Evolutionary conservation across 2,888 invertebrate genomes (phyloP).

Genomic region (Chloroclysta siterata): DNA sequence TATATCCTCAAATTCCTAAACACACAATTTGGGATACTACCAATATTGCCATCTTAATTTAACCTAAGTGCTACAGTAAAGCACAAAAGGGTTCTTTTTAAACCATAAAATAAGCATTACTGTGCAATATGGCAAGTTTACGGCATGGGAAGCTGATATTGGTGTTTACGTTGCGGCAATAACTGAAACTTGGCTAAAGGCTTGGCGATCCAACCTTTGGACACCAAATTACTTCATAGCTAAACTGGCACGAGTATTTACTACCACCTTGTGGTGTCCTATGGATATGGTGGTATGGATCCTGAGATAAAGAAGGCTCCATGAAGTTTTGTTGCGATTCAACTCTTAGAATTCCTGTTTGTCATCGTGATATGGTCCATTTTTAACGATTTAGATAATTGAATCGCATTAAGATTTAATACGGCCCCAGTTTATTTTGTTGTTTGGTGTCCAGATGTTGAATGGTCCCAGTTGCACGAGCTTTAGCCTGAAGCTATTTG

Average conservation of each 20-base stretch:
- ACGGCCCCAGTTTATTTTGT: no score
- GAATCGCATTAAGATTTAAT: no score
- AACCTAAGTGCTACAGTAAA: conserved; percentile 45
- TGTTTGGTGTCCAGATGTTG: not conserved
- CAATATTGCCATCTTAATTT: conserved; percentile 34
- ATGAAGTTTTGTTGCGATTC: no score
- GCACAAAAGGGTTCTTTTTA: conserved; percentile 45
- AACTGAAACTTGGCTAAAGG: conserved; percentile 48
- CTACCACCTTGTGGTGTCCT: no score
- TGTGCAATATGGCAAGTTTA: conserved; percentile 51
- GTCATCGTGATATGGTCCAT: no score
- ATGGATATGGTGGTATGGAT: no score
- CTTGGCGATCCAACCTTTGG: conserved; percentile 5
- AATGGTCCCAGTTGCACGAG: conserved; percentile 6
- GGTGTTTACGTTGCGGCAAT: conserved; percentile 62
- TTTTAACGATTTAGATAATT: no score
- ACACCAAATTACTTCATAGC: not conserved
- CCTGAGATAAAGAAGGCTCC: no score
- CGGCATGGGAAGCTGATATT: conserved; percentile 52
- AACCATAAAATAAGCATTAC: conserved; percentile 41
- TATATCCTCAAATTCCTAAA: no score
- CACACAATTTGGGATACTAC: conserved; percentile 45
- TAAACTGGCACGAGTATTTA: not conserved
- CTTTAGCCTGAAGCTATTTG: conserved; percentile 43
- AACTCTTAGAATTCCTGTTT: no score